phyloP scores from a whole-genome alignment of 1,140 invertebrate species.

The Drosophila tsacasi region DNA sequence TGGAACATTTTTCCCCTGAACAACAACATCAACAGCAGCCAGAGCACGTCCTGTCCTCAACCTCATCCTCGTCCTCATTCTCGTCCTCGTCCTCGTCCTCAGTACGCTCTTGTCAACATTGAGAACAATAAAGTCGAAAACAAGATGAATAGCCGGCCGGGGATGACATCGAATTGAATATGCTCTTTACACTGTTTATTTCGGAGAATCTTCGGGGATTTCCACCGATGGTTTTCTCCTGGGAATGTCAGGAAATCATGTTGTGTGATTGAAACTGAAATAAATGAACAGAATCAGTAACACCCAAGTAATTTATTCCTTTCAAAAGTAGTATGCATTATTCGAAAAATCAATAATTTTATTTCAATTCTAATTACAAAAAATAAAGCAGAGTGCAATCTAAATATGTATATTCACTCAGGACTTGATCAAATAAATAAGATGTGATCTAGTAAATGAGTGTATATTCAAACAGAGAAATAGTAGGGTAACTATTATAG shows the following conservation, averaged over 20 bases:
- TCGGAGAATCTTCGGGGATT: conserved; percentile 18
- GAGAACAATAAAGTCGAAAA: conserved; percentile 68
- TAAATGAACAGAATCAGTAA: conserved; percentile 3
- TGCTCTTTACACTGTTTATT: conserved; percentile 41
- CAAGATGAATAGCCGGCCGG: conserved; percentile 57
- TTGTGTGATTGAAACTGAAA: conserved; percentile 34
- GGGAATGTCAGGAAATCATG: conserved; percentile 22
- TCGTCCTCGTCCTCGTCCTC: conserved; percentile 3
- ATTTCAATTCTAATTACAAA: neutral
- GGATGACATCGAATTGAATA: conserved; percentile 53
- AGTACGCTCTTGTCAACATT: conserved; percentile 60
- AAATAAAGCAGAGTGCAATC: neutral
- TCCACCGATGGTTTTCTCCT: conserved; percentile 1
- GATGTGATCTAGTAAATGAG: neutral
- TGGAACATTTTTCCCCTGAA: conserved; percentile 71
- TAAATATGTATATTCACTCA: neutral
- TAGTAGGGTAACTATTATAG: neutral
- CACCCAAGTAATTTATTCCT: conserved; percentile 6
- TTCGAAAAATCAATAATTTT: neutral
- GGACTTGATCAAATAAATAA: too few species aligned
- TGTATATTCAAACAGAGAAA: neutral
- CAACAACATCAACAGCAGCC: conserved; percentile 49
- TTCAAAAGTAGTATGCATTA: neutral
- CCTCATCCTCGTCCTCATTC: conserved; percentile 2
- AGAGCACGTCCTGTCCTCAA: conserved; percentile 49